Base-by-base conservation (phyloP, 2,888 invertebrate genomes). In the Myathropa florea region DNA sequence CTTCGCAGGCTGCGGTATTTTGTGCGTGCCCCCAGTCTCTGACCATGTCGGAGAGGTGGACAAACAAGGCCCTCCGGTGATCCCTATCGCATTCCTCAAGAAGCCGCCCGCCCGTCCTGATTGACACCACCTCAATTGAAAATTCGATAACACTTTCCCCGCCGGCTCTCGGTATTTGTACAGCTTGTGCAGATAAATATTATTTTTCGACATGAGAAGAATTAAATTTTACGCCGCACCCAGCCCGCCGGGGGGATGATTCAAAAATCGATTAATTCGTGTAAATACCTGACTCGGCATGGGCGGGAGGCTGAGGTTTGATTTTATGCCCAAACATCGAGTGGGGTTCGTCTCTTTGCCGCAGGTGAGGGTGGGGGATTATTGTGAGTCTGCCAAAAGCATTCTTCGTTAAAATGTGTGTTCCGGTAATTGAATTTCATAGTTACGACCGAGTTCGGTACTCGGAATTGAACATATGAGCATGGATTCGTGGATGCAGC, bases 191-290 rank as follows among this genome's bases (percentile, higher is more conserved):
- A 18, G 46, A 46, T 46, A 46, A 46, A 46, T 39, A 39, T 39
- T 39, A 39, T 39, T 39, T 33, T 21, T 21, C 23, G 36, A 14
- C 21, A 63, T 64, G 63, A 23, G 63, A 21, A 36, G 36, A 64
- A 39, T 64, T 64, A 39, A 36, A 36, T 64, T 64, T 21, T 64
- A 7, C 24, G 23, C 14, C 10, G 28, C n/a, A 18, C 18, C 18
- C 14, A 10, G 26, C 18, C 36, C 63, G 36, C 33, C 33, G 23
- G 61, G 30, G 30, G 33, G 63, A 6, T 63, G 36, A 39, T 36
- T 64, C 63, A 7, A 65, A 53, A 65, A 65, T 53, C 65, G 46
- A 65, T 65, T 46, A 46, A 26, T 46, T 65, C 18, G 46, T 46
- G 65, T 65, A 65, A 65, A 46, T 65, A 65, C 28, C 46, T 26